These are phyloP conservation scores for Lepus oiostolus DNA, from an alignment of 2,797 vertebrate genomes.

Conservation along the genomic window DNA sequence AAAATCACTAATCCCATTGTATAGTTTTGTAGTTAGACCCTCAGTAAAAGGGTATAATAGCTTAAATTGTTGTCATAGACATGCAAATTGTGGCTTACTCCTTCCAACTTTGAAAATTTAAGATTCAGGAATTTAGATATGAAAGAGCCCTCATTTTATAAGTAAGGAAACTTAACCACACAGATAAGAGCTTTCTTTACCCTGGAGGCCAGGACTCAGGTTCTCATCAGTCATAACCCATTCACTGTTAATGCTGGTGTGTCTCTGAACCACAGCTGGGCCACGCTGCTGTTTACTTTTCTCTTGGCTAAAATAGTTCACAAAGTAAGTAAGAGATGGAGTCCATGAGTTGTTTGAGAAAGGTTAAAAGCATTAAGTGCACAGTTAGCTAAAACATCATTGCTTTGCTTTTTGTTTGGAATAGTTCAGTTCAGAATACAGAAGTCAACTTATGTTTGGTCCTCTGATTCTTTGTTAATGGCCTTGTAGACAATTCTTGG, in stretches of 20 bases:
- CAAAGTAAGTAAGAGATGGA: neutral
- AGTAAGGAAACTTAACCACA: constrained; percentile 20
- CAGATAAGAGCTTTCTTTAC: neutral
- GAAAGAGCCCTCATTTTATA: constrained; percentile 23
- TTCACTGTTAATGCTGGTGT: neutral
- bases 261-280: neutral
- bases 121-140: constrained; percentile 52
- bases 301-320: neutral
- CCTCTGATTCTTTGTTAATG: neutral
- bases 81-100: constrained; percentile 43
- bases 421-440: neutral
- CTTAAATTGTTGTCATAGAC: constrained; percentile 69
- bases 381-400: neutral
- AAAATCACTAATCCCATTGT: constrained; percentile 68
- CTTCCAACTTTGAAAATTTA: constrained; percentile 54
- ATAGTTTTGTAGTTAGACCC: constrained; percentile 59
- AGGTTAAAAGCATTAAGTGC: neutral
- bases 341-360: neutral
- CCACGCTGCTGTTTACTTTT: neutral
- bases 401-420: constrained; percentile 40
- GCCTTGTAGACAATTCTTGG: neutral
- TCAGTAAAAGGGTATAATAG: constrained; percentile 63
- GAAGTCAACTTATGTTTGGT: neutral
- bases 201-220: neutral
- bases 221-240: neutral